A percentile compares a stretch with the other conserved stretches of the same genome.
Evolutionary conservation across 2,888 invertebrate genomes (phyloP).

Genomic region (Lasioglossum leucozonium): DNA sequence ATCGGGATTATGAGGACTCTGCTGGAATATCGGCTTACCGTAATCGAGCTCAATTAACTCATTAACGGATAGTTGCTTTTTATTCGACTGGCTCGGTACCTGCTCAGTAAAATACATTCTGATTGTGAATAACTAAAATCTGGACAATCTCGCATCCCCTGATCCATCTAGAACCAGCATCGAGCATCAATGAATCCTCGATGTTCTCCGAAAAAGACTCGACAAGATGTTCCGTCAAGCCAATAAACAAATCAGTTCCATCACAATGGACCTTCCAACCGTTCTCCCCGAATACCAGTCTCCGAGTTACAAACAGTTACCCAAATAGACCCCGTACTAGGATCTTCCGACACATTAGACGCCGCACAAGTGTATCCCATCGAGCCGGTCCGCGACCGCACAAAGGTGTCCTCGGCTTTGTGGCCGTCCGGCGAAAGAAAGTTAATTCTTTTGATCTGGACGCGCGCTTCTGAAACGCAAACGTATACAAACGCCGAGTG

Average conservation of each 20-base stretch:
- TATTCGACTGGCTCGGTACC: neutral
- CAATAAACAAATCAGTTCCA: neutral
- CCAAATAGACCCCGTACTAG: neutral
- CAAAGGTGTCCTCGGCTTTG: conserved; percentile 45
- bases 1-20: neutral
- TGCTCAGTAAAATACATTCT: too few relatives aligned
- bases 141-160: too few relatives aligned
- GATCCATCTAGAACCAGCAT: too few relatives aligned
- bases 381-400: conserved; percentile 24
- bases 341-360: conserved; percentile 22
- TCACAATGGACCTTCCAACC: neutral
- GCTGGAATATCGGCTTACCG: neutral
- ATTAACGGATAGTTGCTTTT: neutral
- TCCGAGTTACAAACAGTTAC: neutral
- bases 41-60: neutral
- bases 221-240: neutral
- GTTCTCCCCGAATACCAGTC: neutral
- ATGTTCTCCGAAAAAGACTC: neutral
- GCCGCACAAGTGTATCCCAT: conserved; percentile 7
- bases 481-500: conserved; percentile 26
- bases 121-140: too few relatives aligned
- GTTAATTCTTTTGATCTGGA: conserved; percentile 51
- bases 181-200: too few relatives aligned
- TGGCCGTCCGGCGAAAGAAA: conserved; percentile 28
- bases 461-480: conserved; percentile 16